A percentile compares a stretch with the other conserved stretches of the same genome.
Evolutionary conservation across 1,140 invertebrate species (phyloP).

Genomic region (Drosophila asahinai): DNA sequence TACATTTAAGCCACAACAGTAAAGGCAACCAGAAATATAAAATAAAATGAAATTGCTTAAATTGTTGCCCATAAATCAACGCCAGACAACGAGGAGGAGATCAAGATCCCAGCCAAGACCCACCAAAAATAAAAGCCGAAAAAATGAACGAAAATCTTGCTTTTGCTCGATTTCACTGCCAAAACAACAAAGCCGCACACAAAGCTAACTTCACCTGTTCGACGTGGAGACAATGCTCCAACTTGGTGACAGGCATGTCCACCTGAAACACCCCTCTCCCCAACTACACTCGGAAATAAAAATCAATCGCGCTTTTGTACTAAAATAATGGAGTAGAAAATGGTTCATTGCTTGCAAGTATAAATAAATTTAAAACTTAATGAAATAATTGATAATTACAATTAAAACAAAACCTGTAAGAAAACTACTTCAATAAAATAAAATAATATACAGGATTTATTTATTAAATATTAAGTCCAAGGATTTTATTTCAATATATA

Average conservation of each 20-base stretch:
- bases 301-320: too few relatives aligned
- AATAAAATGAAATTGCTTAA: conserved; percentile 78
- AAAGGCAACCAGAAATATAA: conserved; percentile 50
- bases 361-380: too few relatives aligned
- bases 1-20: conserved; percentile 52
- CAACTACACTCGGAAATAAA: not conserved
- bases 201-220: conserved; percentile 74
- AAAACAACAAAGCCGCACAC: conserved; percentile 42
- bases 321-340: too few relatives aligned
- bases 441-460: too few relatives aligned
- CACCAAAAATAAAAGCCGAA: conserved; percentile 11
- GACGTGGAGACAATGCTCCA: conserved; percentile 70
- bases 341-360: too few relatives aligned
- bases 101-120: conserved; percentile 54
- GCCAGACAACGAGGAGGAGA: conserved; percentile 54
- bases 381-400: too few relatives aligned
- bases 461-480: too few relatives aligned
- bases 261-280: not conserved
- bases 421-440: too few relatives aligned
- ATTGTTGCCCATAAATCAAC: conserved; percentile 77
- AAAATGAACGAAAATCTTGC: conserved; percentile 54
- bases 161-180: conserved; percentile 78
- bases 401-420: too few relatives aligned
- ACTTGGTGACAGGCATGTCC: conserved; percentile 68
- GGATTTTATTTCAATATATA: too few relatives aligned